These are phyloP conservation scores for Clitarchus hookeri DNA, from an alignment of 2,888 invertebrate genomes.

Conservation along the genomic window DNA sequence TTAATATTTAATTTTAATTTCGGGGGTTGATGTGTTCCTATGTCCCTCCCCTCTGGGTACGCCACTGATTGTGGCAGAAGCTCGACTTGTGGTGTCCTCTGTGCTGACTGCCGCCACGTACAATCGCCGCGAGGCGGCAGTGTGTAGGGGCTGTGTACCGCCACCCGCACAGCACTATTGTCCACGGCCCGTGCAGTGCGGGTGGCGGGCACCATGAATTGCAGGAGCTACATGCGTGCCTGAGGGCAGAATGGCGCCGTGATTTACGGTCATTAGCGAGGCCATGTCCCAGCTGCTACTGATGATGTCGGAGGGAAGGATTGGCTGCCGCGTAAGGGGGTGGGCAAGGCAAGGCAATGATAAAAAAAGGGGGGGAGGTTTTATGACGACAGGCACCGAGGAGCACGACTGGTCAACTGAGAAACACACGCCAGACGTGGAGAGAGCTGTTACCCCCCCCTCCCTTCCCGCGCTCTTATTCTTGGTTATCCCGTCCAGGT, in stretches of 20 bases:
- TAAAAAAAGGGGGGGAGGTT: neutral
- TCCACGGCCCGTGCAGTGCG: neutral
- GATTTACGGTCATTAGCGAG: conserved; percentile 36
- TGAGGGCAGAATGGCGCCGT: conserved; percentile 10
- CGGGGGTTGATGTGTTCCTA: no score
- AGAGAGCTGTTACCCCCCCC: no score
- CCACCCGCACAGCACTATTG: neutral
- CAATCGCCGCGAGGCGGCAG: no score
- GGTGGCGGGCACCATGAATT: neutral
- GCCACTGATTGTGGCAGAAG: no score
- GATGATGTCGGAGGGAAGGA: conserved; percentile 28
- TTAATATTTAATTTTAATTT: no score
- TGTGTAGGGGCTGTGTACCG: no score
- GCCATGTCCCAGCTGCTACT: conserved; percentile 37
- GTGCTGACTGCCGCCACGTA: no score
- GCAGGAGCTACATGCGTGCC: conserved; percentile 14
- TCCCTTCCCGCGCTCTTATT: no score
- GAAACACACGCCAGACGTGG: neutral
- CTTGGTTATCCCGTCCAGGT: no score
- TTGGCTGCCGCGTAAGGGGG: conserved; percentile 10
- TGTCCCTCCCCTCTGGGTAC: no score
- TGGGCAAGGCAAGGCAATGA: neutral
- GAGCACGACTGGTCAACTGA: conserved; percentile 3
- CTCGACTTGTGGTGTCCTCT: no score
- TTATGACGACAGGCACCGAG: neutral